Percentiles rank a stretch among this genome's conserved stretches.
These are phyloP conservation scores for Rhinoderma darwinii DNA, from an alignment of 2,113 vertebrate genomes.

Conservation along the genomic window DNA sequence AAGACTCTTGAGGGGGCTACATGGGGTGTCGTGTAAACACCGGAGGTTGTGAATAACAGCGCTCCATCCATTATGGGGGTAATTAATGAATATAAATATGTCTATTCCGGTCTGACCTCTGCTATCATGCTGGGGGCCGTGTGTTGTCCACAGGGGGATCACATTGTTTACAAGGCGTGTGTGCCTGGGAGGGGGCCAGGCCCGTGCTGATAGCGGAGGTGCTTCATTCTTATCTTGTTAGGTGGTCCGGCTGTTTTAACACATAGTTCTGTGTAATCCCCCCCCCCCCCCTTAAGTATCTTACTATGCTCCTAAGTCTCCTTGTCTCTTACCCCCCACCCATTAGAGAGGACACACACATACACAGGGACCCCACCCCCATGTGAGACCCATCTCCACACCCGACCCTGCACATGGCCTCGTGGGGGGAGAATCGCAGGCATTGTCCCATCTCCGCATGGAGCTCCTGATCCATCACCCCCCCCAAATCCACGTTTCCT, in stretches of 20 bases:
- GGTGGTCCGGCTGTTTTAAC: constrained; percentile 83
- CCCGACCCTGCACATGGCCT: constrained; percentile 54
- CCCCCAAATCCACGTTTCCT: not conserved
- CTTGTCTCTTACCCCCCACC: constrained; percentile 61
- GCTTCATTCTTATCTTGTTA: constrained; percentile 88
- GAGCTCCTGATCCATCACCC: not conserved
- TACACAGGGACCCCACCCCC: constrained; percentile 42
- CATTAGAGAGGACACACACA: constrained; percentile 28
- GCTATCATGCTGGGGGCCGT: constrained; percentile 46
- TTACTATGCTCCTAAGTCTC: constrained; percentile 62
- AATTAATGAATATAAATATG: not conserved
- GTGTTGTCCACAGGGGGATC: constrained; percentile 76
- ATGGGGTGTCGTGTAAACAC: not conserved
- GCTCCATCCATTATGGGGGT: not conserved
- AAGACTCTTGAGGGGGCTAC: not conserved
- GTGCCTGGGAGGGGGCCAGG: constrained; percentile 77
- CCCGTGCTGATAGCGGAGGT: constrained; percentile 92
- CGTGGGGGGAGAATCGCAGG: constrained; percentile 29
- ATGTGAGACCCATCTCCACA: constrained; percentile 1
- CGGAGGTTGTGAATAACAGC: not conserved
- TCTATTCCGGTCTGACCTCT: not conserved
- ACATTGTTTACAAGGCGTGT: constrained; percentile 88
- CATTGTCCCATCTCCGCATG: not conserved
- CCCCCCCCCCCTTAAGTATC: constrained; percentile 50
- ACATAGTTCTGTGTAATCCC: constrained; percentile 83